Base-by-base conservation (phyloP, 2,113 vertebrate species). In the Zonotrichia leucophrys region DNA sequence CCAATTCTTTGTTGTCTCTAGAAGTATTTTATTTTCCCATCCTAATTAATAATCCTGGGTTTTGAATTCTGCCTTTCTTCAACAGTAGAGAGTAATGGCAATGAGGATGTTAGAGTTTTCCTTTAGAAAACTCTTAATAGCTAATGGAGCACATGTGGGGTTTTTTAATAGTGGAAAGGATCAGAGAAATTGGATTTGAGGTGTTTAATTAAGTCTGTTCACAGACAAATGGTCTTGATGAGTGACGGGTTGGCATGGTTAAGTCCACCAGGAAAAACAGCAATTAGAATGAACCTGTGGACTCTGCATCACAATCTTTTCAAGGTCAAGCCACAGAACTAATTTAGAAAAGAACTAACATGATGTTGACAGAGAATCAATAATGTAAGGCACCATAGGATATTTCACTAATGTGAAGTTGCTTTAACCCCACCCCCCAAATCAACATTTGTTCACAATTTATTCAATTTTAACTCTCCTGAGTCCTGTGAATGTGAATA, bases 201-300 rank as follows among this genome's bases (percentile, higher is more conserved):
- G 95, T 96, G 95, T 97, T 98, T 98, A 98, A 98, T 98, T 97
- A 97, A 97, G 94, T 97, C 96, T 95, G 92, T 96, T 98, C 96
- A 95, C 91, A 97, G 96, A 97, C 92, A 98, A 98, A 97, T 96
- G 91, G 78, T 96, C 90, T 85, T 85, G 87, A 80, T 97, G 97
- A 98, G 85, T 97, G 97, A 49, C 96, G 97, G 93, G 83, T 82
- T 97, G 90, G 93, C 59, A n/a, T 89, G 75, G 58, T 85, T 58
- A 53, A 97, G 94, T 97, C 96, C 97, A 97, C 55, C 58, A 98
- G 95, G 94, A 97, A 93, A 89, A 97, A 79, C 42, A 83, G 85
- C 92, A 97, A 97, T 96, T 97, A 97, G 77, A 96, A 94, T 96
- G 96, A 98, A 95, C 92, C 89, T 82, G 87, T 49, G 74, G 91